phyloP scores from a whole-genome alignment of 2,797 vertebrate species.

The Carapus acus region DNA sequence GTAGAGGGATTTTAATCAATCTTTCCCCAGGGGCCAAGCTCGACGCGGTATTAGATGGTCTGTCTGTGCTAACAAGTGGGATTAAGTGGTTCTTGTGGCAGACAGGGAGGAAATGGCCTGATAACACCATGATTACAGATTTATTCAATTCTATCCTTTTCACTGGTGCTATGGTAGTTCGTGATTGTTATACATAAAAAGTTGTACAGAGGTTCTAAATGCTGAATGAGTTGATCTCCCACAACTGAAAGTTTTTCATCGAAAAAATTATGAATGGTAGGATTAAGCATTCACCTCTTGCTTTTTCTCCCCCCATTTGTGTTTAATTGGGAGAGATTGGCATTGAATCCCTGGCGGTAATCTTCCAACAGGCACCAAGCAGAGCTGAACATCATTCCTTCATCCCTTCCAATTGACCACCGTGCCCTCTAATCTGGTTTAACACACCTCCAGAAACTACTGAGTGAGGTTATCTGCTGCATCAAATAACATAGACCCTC shows the following conservation, averaged over 20 bases:
- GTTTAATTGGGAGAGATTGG: slow-evolving; percentile 43
- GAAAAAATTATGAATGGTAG: slow-evolving; percentile 34
- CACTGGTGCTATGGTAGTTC: slow-evolving; percentile 20
- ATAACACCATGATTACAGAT: slow-evolving; percentile 39
- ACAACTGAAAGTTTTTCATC: slow-evolving; percentile 17
- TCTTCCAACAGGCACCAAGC: slow-evolving; percentile 38
- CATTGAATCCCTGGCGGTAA: slow-evolving; percentile 57
- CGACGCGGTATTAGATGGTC: slow-evolving; percentile 44
- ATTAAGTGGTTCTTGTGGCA: slow-evolving; percentile 52
- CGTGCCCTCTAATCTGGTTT: slow-evolving; percentile 55
- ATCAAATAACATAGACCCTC: slow-evolving; percentile 23
- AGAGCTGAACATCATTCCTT: slow-evolving; percentile 42
- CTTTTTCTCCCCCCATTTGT: slow-evolving; percentile 29
- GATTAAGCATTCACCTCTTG: slow-evolving; percentile 30
- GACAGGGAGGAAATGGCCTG: slow-evolving; percentile 29
- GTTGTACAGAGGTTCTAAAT: slow-evolving; percentile 11
- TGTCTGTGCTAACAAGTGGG: slow-evolving; percentile 47
- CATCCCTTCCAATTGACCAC: slow-evolving; percentile 51
- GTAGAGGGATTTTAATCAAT: slow-evolving; percentile 59
- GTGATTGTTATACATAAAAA: slow-evolving; percentile 31
- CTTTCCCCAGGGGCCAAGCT: slow-evolving; percentile 36
- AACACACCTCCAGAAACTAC: slow-evolving; percentile 32
- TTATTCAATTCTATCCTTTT: slow-evolving; percentile 27
- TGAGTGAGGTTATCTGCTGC: slow-evolving; percentile 38
- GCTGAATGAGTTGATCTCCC: neutral